phyloP scores from a whole-genome alignment of 2,113 vertebrate genomes.

The Jaculus jaculus region DNA sequence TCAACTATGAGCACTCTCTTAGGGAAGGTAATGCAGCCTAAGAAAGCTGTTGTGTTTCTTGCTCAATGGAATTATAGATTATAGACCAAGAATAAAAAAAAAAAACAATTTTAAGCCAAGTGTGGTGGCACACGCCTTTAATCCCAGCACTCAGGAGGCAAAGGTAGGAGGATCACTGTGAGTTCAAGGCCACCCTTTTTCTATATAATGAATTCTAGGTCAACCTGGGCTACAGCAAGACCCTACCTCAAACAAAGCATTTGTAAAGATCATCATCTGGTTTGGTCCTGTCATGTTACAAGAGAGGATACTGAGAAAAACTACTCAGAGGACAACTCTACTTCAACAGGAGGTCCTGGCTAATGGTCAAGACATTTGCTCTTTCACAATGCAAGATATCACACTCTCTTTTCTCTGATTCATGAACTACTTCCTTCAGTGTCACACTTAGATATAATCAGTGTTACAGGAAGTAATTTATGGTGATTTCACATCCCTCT shows the following conservation, averaged over 20 bases:
- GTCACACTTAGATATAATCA: slow-evolving; percentile 7
- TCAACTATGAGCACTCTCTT: slow-evolving; percentile 3
- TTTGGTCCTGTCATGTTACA: slow-evolving; percentile 9
- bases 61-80: slow-evolving; percentile 82
- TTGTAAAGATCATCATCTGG: not conserved
- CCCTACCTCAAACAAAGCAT: too few relatives aligned
- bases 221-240: too few relatives aligned
- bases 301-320: slow-evolving; percentile 13
- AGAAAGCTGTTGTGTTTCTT: slow-evolving; percentile 79
- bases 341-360: not conserved
- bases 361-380: slow-evolving; percentile 24
- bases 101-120: too few relatives aligned
- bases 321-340: not conserved
- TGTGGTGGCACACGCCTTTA: too few relatives aligned
- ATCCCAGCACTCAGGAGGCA: too few relatives aligned
- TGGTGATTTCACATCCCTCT: slow-evolving; percentile 33
- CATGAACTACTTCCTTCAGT: slow-evolving; percentile 12
- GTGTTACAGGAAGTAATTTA: not conserved
- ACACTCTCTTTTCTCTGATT: not conserved
- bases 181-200: not conserved
- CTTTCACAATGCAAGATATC: not conserved
- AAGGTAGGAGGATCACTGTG: not conserved
- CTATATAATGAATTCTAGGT: too few relatives aligned
- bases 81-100: slow-evolving; percentile 61
- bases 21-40: not conserved